Base-by-base conservation (phyloP, 1,140 invertebrate species). In the Gryon sp. region DNA sequence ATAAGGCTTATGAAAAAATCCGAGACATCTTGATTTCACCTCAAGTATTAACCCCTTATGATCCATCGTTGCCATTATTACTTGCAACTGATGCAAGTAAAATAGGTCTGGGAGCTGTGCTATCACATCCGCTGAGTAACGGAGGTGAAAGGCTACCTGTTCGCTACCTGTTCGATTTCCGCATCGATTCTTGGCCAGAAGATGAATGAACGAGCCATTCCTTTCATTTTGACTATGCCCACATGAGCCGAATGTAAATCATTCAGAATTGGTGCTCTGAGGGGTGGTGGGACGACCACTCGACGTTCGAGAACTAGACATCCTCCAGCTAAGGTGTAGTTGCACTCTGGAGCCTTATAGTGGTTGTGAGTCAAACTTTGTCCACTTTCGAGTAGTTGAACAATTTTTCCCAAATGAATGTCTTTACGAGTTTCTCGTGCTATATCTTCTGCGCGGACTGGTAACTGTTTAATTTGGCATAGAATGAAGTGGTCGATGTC, bases 161-260 rank as follows among this genome's bases (percentile, higher is more conserved):
- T 8, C n/a, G n/a, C n/a, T n/a, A n/a, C n/a, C n/a, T n/a, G n/a
- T n/a, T n/a, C n/a, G n/a, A n/a, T n/a, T n/a, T n/a, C n/a, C n/a
- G n/a, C n/a, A n/a, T n/a, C n/a, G n/a, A n/a, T n/a, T n/a, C n/a
- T n/a, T n/a, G n/a, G n/a, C n/a, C n/a, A n/a, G n/a, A n/a, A n/a
- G n/a, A n/a, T n/a, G n/a, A n/a, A n/a, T n/a, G n/a, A n/a, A n/a
- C n/a, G n/a, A n/a, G n/a, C n/a, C n/a, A n/a, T n/a, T n/a, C n/a
- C n/a, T n/a, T n/a, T n/a, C n/a, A n/a, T 24, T 7, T 36, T 36
- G 3, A 36, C 32, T 7, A 36, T 36, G 5, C 32, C 32, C 5
- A 36, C 12, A 77, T 91, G 90, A 18, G 74, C 81, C 15, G 65
- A 30, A 80, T 91, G 89, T 7, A 90, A 50, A 52, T 86, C 80